phyloP scores from a whole-genome alignment of 1,140 invertebrate genomes.

The Eciton burchellii region DNA sequence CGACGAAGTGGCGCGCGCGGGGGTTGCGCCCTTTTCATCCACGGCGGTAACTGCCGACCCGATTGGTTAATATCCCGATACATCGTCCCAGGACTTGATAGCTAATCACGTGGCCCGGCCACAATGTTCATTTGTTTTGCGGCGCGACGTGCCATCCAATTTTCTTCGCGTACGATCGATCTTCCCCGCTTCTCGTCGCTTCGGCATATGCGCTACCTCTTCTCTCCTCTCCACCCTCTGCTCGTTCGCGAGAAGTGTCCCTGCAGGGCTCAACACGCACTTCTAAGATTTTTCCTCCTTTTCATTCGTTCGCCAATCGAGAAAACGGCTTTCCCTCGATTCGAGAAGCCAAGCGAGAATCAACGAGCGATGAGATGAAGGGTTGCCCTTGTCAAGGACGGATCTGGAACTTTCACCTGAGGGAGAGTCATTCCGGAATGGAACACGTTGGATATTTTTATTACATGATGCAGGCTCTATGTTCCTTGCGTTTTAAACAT shows the following conservation, averaged over 20 bases:
- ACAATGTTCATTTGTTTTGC: constrained; percentile 78
- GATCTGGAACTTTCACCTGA: no score
- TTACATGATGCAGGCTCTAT: no score
- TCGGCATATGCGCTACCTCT: not conserved
- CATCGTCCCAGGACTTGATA: constrained; percentile 69
- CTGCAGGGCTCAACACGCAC: no score
- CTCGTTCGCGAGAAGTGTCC: not conserved
- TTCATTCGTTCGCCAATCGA: not conserved
- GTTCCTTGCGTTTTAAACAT: no score
- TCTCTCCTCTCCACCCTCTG: no score
- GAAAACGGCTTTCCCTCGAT: not conserved
- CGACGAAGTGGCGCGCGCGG: not conserved
- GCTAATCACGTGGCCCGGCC: constrained; percentile 71
- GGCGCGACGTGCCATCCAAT: constrained; percentile 72
- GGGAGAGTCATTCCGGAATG: no score
- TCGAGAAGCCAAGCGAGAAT: not conserved
- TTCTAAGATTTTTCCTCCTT: no score
- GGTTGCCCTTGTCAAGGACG: no score
- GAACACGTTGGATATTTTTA: no score
- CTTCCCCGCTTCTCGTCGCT: constrained; percentile 4
- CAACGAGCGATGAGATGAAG: no score
- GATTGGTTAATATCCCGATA: constrained; percentile 73
- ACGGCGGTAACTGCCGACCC: no score
- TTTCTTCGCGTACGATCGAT: constrained; percentile 72
- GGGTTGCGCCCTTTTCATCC: not conserved